A percentile compares a stretch with the other conserved stretches of the same genome.
These are phyloP conservation scores for Carduelis carduelis DNA, from an alignment of 2,797 vertebrate species.

Conservation along the genomic window DNA sequence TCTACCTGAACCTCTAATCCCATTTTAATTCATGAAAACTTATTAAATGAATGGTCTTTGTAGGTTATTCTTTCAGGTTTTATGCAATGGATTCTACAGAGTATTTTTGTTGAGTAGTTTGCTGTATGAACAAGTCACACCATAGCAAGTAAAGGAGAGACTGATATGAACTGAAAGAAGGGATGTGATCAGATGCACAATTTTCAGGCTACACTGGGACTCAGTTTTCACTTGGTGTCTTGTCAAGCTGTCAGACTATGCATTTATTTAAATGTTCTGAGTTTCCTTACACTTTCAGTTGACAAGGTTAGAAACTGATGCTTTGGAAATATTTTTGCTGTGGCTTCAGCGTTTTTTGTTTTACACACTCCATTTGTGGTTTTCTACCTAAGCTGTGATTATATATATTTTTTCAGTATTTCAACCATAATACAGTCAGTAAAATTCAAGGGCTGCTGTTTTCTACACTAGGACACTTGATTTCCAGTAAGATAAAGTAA, in stretches of 20 bases:
- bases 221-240: neutral
- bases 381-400: neutral
- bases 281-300: neutral
- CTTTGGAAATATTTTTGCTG: neutral
- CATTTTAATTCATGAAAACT: neutral
- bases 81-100: neutral
- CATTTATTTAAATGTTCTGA: neutral
- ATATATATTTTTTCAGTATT: slow-evolving; percentile 44
- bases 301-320: neutral
- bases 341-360: neutral
- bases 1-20: neutral
- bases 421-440: slow-evolving; percentile 65
- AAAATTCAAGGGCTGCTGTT: slow-evolving; percentile 51
- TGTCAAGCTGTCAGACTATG: neutral
- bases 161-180: neutral
- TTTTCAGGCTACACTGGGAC: neutral
- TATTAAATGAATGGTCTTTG: neutral
- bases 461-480: slow-evolving; percentile 66
- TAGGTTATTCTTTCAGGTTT: neutral
- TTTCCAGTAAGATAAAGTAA: neutral
- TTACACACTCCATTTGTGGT: neutral
- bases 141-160: neutral
- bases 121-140: neutral
- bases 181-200: neutral
- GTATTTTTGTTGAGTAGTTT: neutral